phyloP scores from a whole-genome alignment of 1,140 invertebrate genomes.

The Neotoxoptera formosana region DNA sequence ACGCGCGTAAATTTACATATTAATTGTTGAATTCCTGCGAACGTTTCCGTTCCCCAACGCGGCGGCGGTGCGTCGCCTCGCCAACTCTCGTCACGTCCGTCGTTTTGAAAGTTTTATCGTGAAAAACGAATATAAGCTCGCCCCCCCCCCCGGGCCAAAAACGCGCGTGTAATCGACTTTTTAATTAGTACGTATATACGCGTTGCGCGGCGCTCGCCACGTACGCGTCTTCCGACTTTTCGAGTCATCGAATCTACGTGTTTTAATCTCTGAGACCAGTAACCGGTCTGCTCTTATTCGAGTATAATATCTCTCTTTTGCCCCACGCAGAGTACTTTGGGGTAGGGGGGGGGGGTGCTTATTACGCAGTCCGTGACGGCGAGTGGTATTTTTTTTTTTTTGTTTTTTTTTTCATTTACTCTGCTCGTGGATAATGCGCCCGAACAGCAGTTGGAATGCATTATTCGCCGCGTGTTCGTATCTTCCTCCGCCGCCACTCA shows the following conservation, averaged over 20 bases:
- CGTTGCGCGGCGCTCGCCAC: neutral
- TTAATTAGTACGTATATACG: neutral
- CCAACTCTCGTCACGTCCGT: slow-evolving; percentile 47
- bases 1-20: slow-evolving; percentile 52
- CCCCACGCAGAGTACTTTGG: too few relatives aligned
- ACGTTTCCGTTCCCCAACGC: neutral
- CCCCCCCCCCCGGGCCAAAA: neutral
- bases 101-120: slow-evolving; percentile 40
- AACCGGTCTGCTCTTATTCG: neutral
- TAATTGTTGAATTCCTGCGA: slow-evolving; percentile 50
- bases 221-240: neutral
- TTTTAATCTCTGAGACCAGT: neutral
- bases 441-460: neutral
- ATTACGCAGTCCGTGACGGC: neutral
- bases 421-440: neutral
- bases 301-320: neutral
- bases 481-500: neutral
- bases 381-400: neutral
- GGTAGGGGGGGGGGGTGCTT: too few relatives aligned
- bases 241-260: neutral
- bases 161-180: neutral
- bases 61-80: neutral
- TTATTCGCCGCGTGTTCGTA: neutral
- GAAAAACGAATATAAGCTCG: slow-evolving; percentile 31
- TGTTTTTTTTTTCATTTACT: neutral